Base-by-base conservation (phyloP, 2,797 vertebrate species). In the Triplophysa yarkandensis region DNA sequence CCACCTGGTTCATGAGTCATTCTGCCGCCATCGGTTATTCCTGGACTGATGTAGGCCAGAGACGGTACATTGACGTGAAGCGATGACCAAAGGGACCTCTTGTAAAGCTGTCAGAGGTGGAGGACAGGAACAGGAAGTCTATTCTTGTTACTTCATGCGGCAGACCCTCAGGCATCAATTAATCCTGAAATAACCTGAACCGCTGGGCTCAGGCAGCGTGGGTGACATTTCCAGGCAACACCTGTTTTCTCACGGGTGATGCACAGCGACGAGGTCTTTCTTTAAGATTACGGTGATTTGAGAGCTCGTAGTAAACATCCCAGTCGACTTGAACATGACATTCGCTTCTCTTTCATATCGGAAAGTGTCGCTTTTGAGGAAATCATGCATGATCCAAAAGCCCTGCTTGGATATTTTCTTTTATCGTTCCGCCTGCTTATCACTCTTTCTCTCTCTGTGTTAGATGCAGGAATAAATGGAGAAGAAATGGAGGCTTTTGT, bases 161-260 rank as follows among this genome's bases (percentile, higher is more conserved):
- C 87, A 77, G 58, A 81, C 84, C 84, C 85, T 85, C 86, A 88
- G 84, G 83, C 85, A 87, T 89, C 86, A 90, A 89, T 90, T 90
- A 89, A 84, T 86, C 84, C 85, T 77, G 77, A 88, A 91, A 91
- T 88, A 90, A 88, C 83, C 84, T 71, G 72, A 71, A 84, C 83
- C 83, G 74, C 54, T 77, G 77, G 81, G 76, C 83, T 89, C 87
- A 90, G 87, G 85, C 86, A 74, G 74, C 80, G 81, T 80, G 78
- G 84, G 82, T 87, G 83, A 87, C 81, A 85, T 80, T 81, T 80
- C 84, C 74, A 85, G 74, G 80, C 78, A 85, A 85, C 86, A 89
- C 86, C 86, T 90, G 87, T 78, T 83, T 81, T 83, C n/a, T 57
- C 41, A 17, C 74, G 77, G 76, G 73, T 83, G 79, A 73, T 83